These are phyloP conservation scores for Diploscapter pachys DNA, from an alignment of 1,140 invertebrate genomes.

Conservation along the genomic window DNA sequence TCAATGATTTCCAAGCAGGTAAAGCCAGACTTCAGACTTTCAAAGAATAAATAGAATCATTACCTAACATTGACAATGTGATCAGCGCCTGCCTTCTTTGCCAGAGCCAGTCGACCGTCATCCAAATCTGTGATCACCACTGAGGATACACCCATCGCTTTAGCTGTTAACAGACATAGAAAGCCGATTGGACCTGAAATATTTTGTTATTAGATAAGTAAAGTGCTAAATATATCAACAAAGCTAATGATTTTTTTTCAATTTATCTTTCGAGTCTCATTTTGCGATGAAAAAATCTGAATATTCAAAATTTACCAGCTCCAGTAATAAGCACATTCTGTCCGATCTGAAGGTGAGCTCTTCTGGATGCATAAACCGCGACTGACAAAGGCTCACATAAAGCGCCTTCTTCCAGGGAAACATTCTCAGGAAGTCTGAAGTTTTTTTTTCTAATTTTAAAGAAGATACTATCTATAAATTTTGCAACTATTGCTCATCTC, in stretches of 20 bases:
- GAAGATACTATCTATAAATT: conserved; percentile 1
- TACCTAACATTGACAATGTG: conserved; percentile 67
- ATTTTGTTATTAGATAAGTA: not conserved
- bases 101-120: conserved; percentile 73
- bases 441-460: not conserved
- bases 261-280: too few species aligned
- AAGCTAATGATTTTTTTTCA: too few species aligned
- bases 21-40: not conserved
- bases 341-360: conserved; percentile 72
- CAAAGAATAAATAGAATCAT: not conserved
- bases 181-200: conserved; percentile 77
- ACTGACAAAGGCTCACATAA: conserved; percentile 86
- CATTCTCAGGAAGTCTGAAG: conserved; percentile 77
- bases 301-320: conserved; percentile 65
- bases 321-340: conserved; percentile 79
- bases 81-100: conserved; percentile 79
- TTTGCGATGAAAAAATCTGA: too few species aligned
- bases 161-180: conserved; percentile 76
- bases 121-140: conserved; percentile 79
- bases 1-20: conserved; percentile 65
- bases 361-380: conserved; percentile 82
- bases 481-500: not conserved
- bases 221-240: too few species aligned
- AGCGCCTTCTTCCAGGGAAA: conserved; percentile 85
- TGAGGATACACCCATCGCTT: conserved; percentile 80